Base-by-base conservation (phyloP, 1,140 invertebrate species). In the Orius insidiosus region DNA sequence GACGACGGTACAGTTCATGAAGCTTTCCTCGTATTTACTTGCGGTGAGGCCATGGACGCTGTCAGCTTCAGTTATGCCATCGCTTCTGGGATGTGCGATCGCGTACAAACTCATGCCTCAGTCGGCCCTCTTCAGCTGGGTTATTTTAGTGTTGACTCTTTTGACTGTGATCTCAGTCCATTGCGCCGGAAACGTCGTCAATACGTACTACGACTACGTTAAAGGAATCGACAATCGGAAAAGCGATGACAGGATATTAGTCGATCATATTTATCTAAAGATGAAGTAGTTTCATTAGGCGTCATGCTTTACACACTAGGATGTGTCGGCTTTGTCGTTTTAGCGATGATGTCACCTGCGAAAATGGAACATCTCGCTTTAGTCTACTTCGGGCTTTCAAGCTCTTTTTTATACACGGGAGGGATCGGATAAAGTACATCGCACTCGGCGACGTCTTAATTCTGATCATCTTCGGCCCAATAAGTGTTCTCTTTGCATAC, bases 181-280 rank as follows among this genome's bases (percentile, higher is more conserved):
- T 61, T 87, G 86, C 40, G 90, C 90, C 45, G 90, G 89, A 32
- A 95, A 95, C 65, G 76, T 95, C n/a, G 89, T 96, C 1, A 95
- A 96, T 60, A 95, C 89, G 0, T 95, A 94, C 61, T 94, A 80
- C 60, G 89, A 95, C 65, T 96, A 85, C 60, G 73, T 86, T 5
- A 86, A 87, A 66, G 90, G 89, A 24, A 88, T 95, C 35, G 90
- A 94, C 58, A 85, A 80, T 58, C 74, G 85, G 44, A 87, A 85
- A 64, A 85, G 84, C 55, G 88, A 94, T 57, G 89, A 96, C 59
- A 72, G 88, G 57, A 94, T 85, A 52, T 63, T 95, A 42, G 89
- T 95, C 7, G 89, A 95, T 67, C 78, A 86, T 53, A 76, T 93
- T 53, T 95, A 39, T 76, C 72, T 5, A 80, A 81, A 47, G 80